Evolutionary conservation across 2,113 vertebrate species (phyloP), one percentile per base, ranked within the genome.

Genomic region (Sardina pilchardus): DNA sequence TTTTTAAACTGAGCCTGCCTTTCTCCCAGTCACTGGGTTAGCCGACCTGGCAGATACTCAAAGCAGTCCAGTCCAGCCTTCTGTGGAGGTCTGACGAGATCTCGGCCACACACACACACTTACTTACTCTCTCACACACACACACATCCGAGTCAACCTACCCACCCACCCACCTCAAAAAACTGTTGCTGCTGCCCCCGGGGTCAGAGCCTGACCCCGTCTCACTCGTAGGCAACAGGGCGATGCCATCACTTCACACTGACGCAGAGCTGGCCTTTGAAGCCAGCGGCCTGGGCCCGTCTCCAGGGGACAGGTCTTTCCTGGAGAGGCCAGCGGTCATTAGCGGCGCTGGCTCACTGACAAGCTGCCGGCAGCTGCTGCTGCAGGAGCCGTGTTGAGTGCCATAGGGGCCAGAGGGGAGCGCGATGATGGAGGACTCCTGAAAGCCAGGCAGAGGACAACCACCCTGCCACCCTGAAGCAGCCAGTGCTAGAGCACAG

Each of bases 31-130:
- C 34, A 88, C 90, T 67, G 48, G 81, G 86, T 84, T 83, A 85
- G 84, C 82, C 89, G 88, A 85, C 86, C 89, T 90, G 91, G 89
- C 90, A 91, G 89, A 86, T 81, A 90, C 90, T 87, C 50, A 86
- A 89, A 47, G 84, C 39, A 30, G 43, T 42, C 63, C 26, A 30
- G 1, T 1, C 30, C 16, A 19, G 71, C 36, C 71, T 78, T 16
- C 71, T 34, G 30, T 4, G 71, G 71, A 78, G 71, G 71, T 78
- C 71, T 78, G n/a, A 78, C 30, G 0, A 36, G 12, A 78, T 78
- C 30, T 78, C 26, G 2, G 26, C 67, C 67, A 26, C 67, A 75
- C 67, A 75, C 59, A 9, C 59, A 67, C 59, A 26, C 59, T 7
- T 8, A 26, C 59, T 2, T n/a, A 71, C 63, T 30, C 63, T 30